phyloP scores from a whole-genome alignment of 2,797 vertebrate species.

The Myotis daubentonii region DNA sequence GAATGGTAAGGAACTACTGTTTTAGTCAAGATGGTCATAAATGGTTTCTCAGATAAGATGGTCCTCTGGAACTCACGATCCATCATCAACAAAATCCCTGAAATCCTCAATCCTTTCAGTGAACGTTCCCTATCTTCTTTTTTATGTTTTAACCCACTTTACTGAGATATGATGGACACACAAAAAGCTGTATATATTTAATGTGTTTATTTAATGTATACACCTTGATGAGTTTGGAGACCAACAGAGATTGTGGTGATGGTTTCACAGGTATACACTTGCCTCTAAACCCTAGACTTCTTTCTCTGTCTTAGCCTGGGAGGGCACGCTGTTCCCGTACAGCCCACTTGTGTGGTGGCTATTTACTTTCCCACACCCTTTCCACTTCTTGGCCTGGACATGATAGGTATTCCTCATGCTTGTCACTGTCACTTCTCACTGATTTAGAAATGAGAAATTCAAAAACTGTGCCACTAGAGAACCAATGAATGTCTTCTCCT shows the following conservation, averaged over 20 bases:
- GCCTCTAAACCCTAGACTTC: not conserved
- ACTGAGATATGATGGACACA: not conserved
- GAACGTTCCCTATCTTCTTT: not conserved
- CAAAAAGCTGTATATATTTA: not conserved
- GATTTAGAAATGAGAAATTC: slow-evolving; percentile 6
- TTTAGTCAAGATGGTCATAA: not conserved
- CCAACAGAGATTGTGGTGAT: not conserved
- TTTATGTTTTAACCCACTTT: not conserved
- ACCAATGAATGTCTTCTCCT: not conserved
- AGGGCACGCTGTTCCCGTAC: not conserved
- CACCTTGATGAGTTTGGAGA: not conserved
- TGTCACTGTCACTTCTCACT: not conserved
- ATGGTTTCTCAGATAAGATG: not conserved
- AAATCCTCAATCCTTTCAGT: not conserved
- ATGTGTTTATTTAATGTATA: not conserved
- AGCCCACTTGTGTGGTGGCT: not conserved
- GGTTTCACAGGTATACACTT: not conserved
- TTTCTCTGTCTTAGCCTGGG: not conserved
- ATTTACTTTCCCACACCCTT: not conserved
- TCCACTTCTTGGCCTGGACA: not conserved
- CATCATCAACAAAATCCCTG: not conserved
- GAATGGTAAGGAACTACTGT: not conserved
- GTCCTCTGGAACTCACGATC: not conserved
- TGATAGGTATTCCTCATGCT: not conserved
- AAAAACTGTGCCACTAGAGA: not conserved